Conservation (phyloP, 1,140 invertebrate species). For the Megalopta genalis region DNA sequence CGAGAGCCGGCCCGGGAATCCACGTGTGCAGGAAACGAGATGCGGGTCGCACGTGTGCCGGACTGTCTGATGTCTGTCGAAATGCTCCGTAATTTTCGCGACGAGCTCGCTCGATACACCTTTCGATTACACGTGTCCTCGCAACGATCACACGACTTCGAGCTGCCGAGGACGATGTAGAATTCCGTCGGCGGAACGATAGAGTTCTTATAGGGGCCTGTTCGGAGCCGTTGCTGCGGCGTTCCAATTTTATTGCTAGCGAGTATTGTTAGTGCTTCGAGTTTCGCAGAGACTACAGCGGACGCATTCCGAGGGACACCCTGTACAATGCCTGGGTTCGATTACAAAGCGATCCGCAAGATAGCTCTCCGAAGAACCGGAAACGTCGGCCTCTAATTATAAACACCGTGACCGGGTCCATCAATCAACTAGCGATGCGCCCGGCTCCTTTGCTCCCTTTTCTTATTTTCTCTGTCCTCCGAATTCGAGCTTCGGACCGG, state of each 20-base stretch:
- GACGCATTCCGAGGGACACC: too few species aligned
- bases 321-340: background rate
- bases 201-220: too few species aligned
- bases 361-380: slow-evolving; percentile 56
- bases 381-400: slow-evolving; percentile 77
- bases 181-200: background rate
- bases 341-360: slow-evolving; percentile 29
- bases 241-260: too few species aligned
- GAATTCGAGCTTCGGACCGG: slow-evolving; percentile 55
- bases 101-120: background rate
- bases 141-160: too few species aligned
- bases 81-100: slow-evolving; percentile 31
- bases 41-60: slow-evolving; percentile 72
- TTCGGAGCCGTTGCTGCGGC: too few species aligned
- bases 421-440: slow-evolving; percentile 70
- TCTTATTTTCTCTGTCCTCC: slow-evolving; percentile 29
- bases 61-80: slow-evolving; percentile 24
- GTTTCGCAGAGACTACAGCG: too few species aligned
- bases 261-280: too few species aligned
- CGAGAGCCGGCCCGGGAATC: slow-evolving; percentile 53
- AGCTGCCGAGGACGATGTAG: too few species aligned
- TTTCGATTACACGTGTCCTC: background rate
- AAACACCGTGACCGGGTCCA: slow-evolving; percentile 74
- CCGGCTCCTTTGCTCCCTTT: slow-evolving; percentile 40
- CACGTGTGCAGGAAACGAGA: slow-evolving; percentile 75